phyloP scores from a whole-genome alignment of 2,888 invertebrate species.

The Stegana nigrithorax region DNA sequence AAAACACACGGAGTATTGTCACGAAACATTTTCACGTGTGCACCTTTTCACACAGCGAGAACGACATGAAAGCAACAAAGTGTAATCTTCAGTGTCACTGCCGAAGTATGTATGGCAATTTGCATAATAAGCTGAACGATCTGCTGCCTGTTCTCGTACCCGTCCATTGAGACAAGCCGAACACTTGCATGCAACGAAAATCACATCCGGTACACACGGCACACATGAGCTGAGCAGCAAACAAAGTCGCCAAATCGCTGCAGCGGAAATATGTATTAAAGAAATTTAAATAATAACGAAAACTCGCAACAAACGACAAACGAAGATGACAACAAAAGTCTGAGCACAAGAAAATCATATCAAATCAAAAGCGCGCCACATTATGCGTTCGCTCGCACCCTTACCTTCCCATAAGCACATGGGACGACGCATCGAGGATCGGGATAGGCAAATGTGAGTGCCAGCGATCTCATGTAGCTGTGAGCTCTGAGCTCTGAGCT shows the following conservation, averaged over 20 bases:
- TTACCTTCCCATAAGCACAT: too few relatives aligned
- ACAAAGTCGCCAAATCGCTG: slow-evolving; percentile 9
- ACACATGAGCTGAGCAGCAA: too few relatives aligned
- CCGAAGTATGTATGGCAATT: slow-evolving; percentile 12
- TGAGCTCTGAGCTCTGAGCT: too few relatives aligned
- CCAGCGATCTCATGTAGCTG: too few relatives aligned
- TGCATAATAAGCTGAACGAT: slow-evolving; percentile 13
- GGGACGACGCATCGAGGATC: too few relatives aligned
- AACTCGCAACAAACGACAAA: too few relatives aligned
- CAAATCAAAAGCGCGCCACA: background rate
- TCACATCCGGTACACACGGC: slow-evolving; percentile 12
- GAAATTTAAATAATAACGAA: slow-evolving; percentile 18
- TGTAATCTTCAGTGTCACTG: slow-evolving; percentile 16
- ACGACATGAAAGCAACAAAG: background rate
- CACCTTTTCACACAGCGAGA: background rate
- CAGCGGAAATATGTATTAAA: background rate
- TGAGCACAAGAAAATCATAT: background rate
- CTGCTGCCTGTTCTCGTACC: background rate
- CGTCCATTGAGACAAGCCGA: background rate
- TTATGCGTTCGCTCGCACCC: background rate
- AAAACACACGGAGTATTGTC: too few relatives aligned
- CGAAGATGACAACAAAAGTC: too few relatives aligned
- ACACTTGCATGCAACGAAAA: slow-evolving; percentile 6
- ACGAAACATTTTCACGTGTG: background rate
- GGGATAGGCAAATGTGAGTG: background rate